Evolutionary conservation across 1,140 invertebrate species (phyloP), one percentile per base, ranked within the genome.

Genomic region (Eriocheir sinensis): DNA sequence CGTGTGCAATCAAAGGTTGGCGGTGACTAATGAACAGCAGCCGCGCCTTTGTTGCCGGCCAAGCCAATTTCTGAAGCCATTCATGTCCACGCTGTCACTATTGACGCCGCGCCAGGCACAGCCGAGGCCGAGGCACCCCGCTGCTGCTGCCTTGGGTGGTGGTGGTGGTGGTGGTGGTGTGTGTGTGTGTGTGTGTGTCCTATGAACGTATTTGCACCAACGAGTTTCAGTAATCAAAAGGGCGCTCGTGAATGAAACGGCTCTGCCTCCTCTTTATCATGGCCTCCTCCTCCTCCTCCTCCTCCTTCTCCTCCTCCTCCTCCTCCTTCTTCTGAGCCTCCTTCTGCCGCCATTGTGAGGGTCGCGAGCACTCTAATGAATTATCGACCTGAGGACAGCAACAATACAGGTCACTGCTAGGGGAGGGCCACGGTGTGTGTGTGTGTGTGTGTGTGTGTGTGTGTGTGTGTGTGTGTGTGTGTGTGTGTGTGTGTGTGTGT

Each of bases 381-480:
- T 72, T 72, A 72, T 72, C 27, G 60, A 72, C 60, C 60, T 72
- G 21, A n/a, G 21, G 60, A n/a, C 21, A n/a, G n/a, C 21, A 21
- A 72, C 60, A 72, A 72, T 72, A 72, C 60, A 72, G 60, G 60
- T 72, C 60, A 72, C n/a, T 72, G 60, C n/a, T 21, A n/a, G 60
- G 27, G 60, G 27, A 72, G 60, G 88, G 88, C 41, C 17, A 17
- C 12, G 3, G 60, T 60, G 27, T 60, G 44, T 32, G n/a, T 41
- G 40, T 81, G 79, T 81, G 85, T 88, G 85, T 38, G 34, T 38
- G 34, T 41, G 85, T 41, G 85, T 79, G 44, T 36, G 89, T 36
- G 41, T 91, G 41, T 91, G 89, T 91, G 89, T 91, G 89, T 91
- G 89, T 91, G 89, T 91, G 89, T 91, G 89, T 91, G 89, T 91